Evolutionary conservation across 2,888 invertebrate genomes (phyloP).

Genomic region (Cheilosia variabilis): DNA sequence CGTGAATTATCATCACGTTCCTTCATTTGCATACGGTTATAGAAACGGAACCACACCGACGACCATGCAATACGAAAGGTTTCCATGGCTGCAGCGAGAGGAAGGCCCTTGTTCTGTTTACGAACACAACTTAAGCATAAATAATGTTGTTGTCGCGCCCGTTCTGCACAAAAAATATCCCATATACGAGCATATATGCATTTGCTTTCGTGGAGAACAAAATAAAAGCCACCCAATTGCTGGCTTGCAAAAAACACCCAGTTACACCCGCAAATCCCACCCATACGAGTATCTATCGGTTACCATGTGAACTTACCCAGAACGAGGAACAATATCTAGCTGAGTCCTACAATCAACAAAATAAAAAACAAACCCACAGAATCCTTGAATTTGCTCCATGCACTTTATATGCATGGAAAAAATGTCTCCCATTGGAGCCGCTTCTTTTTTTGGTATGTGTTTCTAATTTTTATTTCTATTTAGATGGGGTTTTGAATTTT

Average conservation of each 20-base stretch:
- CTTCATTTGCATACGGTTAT: conserved; percentile 65
- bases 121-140: conserved; percentile 63
- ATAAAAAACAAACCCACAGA: background rate
- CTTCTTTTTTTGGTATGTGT: conserved; percentile 5
- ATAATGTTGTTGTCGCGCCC: conserved; percentile 56
- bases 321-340: conserved; percentile 29
- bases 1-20: conserved; percentile 47
- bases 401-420: conserved; percentile 47
- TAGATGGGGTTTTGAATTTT: conserved; percentile 46
- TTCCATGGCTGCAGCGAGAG: background rate
- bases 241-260: background rate
- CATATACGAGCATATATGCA: background rate
- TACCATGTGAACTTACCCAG: conserved; percentile 64
- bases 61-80: conserved; percentile 2
- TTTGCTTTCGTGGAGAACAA: background rate
- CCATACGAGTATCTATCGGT: conserved; percentile 61
- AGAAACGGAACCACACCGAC: conserved; percentile 16
- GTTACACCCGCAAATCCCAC: conserved; percentile 43
- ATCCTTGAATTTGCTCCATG: conserved; percentile 62
- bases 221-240: conserved; percentile 23
- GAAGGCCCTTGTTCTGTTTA: conserved; percentile 34
- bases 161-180: conserved; percentile 17
- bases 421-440: conserved; percentile 33
- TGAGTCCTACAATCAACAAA: conserved; percentile 12
- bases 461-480: conserved; percentile 51